Evolutionary conservation across 2,797 vertebrate genomes (phyloP).

Genomic region (Ctenopoma kingsleyae): DNA sequence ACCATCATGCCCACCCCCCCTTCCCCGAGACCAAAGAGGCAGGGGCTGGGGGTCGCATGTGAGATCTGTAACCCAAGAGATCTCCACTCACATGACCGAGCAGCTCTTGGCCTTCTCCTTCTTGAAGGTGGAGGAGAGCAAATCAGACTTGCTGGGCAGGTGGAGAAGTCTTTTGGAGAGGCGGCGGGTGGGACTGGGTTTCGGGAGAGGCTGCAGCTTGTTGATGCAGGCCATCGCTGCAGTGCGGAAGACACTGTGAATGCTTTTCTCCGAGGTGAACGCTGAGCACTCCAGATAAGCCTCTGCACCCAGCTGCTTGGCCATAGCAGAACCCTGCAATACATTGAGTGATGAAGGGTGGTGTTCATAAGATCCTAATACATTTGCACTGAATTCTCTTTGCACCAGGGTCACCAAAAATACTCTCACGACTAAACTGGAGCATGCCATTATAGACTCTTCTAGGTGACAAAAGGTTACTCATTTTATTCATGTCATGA

Average conservation of each 20-base stretch:
- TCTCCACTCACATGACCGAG: conserved; percentile 91
- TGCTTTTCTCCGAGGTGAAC: conserved; percentile 96
- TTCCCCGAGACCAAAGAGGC: conserved; percentile 82
- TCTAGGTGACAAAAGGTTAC: not conserved
- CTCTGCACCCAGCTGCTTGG: conserved; percentile 93
- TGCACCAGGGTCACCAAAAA: not conserved
- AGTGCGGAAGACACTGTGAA: conserved; percentile 94
- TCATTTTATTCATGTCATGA: not conserved
- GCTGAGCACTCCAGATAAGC: conserved; percentile 95
- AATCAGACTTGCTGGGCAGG: conserved; percentile 93
- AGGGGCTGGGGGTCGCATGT: conserved; percentile 72
- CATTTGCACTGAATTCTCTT: not conserved
- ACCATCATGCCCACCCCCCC: conserved; percentile 82
- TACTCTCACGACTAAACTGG: too few species aligned
- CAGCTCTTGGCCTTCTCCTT: conserved; percentile 97
- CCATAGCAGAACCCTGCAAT: conserved; percentile 90
- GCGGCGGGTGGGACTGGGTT: conserved; percentile 90
- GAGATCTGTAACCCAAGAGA: conserved; percentile 59
- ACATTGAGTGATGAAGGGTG: not conserved
- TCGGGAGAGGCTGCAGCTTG: conserved; percentile 85
- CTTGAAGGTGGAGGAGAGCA: conserved; percentile 94
- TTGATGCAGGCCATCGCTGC: conserved; percentile 92
- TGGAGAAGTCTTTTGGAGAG: conserved; percentile 95
- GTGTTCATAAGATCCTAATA: not conserved
- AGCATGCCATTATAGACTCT: not conserved